phyloP scores from a whole-genome alignment of 2,888 invertebrate genomes.

The Polydrusus pterygomalis region DNA sequence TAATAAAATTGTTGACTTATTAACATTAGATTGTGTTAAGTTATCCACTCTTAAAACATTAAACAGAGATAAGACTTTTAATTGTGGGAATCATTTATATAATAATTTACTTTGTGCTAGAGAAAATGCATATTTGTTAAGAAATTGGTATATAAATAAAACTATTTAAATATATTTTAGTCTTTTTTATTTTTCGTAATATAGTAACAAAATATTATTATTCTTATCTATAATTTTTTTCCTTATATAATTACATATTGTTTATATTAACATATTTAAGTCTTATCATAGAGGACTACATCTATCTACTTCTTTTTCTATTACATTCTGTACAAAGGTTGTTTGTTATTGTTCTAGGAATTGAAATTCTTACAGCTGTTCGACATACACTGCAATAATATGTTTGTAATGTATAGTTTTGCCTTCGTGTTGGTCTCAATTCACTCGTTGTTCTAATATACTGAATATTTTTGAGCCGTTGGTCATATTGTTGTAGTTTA shows the following conservation, averaged over 20 bases:
- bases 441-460: no score
- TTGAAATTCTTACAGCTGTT: no score
- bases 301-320: no score
- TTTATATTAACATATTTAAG: not conserved
- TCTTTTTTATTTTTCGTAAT: not conserved
- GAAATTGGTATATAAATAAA: slow-evolving; percentile 3
- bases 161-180: not conserved
- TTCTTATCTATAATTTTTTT: no score
- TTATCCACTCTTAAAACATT: not conserved
- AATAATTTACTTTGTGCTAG: not conserved
- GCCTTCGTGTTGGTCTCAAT: no score
- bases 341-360: no score
- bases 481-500: no score
- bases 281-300: not conserved
- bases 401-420: no score
- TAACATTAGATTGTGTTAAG: not conserved
- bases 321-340: no score
- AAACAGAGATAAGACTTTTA: not conserved
- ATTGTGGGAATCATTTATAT: not conserved
- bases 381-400: no score
- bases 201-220: not conserved
- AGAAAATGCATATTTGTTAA: slow-evolving; percentile 5
- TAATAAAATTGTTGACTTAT: not conserved
- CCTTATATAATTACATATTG: no score
- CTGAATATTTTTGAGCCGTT: no score